Evolutionary conservation across 2,888 invertebrate species (phyloP).

Genomic region (Eustalomyia histrio): DNA sequence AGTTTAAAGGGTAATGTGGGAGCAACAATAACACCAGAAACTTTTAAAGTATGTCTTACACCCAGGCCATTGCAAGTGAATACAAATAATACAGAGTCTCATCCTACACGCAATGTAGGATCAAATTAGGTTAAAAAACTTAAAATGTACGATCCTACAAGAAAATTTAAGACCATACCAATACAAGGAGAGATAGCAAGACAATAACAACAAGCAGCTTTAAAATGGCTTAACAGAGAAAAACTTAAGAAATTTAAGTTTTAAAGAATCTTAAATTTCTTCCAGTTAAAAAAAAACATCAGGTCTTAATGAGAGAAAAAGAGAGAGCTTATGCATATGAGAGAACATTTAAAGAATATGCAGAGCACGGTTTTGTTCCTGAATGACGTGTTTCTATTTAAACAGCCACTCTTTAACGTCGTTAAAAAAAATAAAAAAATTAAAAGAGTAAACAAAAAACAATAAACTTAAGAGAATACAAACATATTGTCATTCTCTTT

Average conservation of each 20-base stretch:
- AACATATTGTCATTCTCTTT: not conserved
- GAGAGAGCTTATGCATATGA: conserved; percentile 33
- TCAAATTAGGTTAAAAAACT: conserved; percentile 74
- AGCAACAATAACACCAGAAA: conserved; percentile 90
- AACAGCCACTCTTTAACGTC: conserved; percentile 27
- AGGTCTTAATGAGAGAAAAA: conserved; percentile 24
- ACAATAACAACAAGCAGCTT: not conserved
- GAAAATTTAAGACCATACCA: not conserved
- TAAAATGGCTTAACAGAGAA: not conserved
- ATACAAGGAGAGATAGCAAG: conserved; percentile 2
- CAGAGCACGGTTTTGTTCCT: conserved; percentile 80
- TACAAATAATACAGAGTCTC: conserved; percentile 74
- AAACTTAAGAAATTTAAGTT: not conserved
- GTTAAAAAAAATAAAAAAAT: conserved; percentile 63
- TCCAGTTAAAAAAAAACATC: not conserved
- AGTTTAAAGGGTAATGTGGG: conserved; percentile 90
- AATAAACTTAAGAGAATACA: conserved; percentile 1
- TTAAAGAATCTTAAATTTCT: not conserved
- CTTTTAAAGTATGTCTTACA: conserved; percentile 86
- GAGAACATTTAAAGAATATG: conserved; percentile 34
- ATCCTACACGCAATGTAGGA: conserved; percentile 80
- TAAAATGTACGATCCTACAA: not conserved
- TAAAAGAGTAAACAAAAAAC: conserved; percentile 18
- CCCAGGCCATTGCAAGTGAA: conserved; percentile 81
- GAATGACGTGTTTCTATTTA: conserved; percentile 65